Conservation (phyloP, 2,888 invertebrate species). For the Erannis defoliaria region DNA sequence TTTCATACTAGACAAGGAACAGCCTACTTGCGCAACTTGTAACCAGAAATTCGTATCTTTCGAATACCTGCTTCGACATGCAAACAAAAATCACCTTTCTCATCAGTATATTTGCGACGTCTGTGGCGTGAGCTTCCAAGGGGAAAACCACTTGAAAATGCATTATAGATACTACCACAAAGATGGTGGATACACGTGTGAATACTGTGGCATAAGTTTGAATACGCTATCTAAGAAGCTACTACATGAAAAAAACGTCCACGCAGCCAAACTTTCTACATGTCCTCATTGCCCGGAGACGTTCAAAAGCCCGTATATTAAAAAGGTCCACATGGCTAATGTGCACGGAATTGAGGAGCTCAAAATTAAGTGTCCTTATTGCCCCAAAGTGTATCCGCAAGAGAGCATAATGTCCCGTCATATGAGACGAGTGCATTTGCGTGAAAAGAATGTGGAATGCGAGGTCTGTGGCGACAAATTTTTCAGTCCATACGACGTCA, state of each 20-base stretch:
- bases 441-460: conserved; percentile 79
- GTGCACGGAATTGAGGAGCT: conserved; percentile 77
- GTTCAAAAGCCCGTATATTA: conserved; percentile 78
- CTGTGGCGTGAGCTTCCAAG: conserved; percentile 81
- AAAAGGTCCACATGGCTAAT: conserved; percentile 77
- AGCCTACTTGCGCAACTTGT: conserved; percentile 76
- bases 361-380: conserved; percentile 78
- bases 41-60: conserved; percentile 78
- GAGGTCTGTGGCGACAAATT: conserved; percentile 79
- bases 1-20: conserved; percentile 74
- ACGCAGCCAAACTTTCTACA: conserved; percentile 69
- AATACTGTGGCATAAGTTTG: conserved; percentile 81
- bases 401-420: conserved; percentile 87
- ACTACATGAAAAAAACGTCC: conserved; percentile 78
- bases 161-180: conserved; percentile 79
- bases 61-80: conserved; percentile 75
- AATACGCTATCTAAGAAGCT: conserved; percentile 76
- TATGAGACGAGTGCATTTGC: conserved; percentile 86
- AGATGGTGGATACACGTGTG: conserved; percentile 76
- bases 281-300: conserved; percentile 79
- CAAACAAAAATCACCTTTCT: conserved; percentile 76
- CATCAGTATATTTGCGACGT: conserved; percentile 83
- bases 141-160: conserved; percentile 81
- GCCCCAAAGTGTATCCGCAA: conserved; percentile 80
- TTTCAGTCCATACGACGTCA: conserved; percentile 77